These are phyloP conservation scores for Volucella inanis DNA, from an alignment of 2,888 invertebrate genomes.

Conservation along the genomic window DNA sequence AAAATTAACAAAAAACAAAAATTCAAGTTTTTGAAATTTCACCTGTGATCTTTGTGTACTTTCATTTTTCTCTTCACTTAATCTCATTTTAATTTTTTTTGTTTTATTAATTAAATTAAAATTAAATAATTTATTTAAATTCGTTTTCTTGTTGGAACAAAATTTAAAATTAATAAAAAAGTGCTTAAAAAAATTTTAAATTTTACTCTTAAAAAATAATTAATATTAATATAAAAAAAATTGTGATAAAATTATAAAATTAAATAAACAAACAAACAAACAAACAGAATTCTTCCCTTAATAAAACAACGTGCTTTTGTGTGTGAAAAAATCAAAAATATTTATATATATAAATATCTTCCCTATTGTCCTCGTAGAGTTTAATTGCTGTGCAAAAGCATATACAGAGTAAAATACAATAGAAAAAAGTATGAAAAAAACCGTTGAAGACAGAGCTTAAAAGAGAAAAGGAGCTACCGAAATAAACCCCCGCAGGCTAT, in stretches of 20 bases:
- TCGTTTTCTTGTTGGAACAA: slow-evolving; percentile 36
- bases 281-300: slow-evolving; percentile 22
- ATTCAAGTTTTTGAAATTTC: slow-evolving; percentile 46
- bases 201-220: slow-evolving; percentile 4
- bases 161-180: slow-evolving; percentile 37
- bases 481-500: slow-evolving; percentile 67
- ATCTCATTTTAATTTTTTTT: slow-evolving; percentile 42
- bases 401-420: slow-evolving; percentile 56
- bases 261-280: slow-evolving; percentile 23
- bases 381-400: slow-evolving; percentile 64
- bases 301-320: slow-evolving; percentile 30
- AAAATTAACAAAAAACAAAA: slow-evolving; percentile 37
- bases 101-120: slow-evolving; percentile 24
- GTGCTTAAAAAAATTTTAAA: slow-evolving; percentile 17
- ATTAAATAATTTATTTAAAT: slow-evolving; percentile 30
- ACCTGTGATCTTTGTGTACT: slow-evolving; percentile 75
- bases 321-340: not conserved
- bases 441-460: no score
- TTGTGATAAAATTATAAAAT: slow-evolving; percentile 4
- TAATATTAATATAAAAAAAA: slow-evolving; percentile 34
- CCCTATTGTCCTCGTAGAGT: slow-evolving; percentile 53
- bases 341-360: slow-evolving; percentile 26
- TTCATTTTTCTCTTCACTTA: slow-evolving; percentile 58
- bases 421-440: slow-evolving; percentile 5
- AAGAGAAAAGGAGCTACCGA: slow-evolving; percentile 58